Base-by-base conservation (phyloP, 2,888 invertebrate genomes). In the Toxonevra muliebris region DNA sequence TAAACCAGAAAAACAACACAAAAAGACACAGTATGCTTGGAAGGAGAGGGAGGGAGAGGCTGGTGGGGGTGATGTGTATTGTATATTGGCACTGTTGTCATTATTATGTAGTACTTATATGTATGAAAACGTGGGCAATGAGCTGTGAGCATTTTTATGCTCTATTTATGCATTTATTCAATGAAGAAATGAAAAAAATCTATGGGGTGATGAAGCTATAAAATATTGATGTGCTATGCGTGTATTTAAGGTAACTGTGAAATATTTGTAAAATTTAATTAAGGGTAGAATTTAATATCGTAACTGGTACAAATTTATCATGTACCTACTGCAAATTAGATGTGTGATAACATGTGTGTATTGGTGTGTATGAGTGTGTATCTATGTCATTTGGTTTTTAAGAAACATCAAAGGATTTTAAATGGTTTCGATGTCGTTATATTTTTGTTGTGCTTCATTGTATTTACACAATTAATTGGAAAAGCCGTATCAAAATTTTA, bases 1-100 rank as follows among this genome's bases (percentile, higher is more conserved):
- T 84, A 84, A 84, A 83, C 82, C 83, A 84, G 84, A 84, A 85
- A 84, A 85, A 84, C 81, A 84, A 82, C 79, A 78, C 77, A 78
- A 73, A 75, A 69, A 67, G 70, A 62, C 55, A 71, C 63, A 70
- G 60, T 54, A 30, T 30, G 30, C 30, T 4, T 30, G 30, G 3
- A 4, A 30, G 30, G 30, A 68, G 48, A 62, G 20, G 13, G 53
- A 55, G n/a, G 7, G 30, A 7, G 3, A 30, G 30, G 30, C 7
- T 2, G 30, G 7, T 2, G 30, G 7, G 2, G 30, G 30, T 7
- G 30, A 30, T 7, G 30, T 30, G 30, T 30, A 30, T 30, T 30
- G 7, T 30, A 30, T 30, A 30, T 30, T 30, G 30, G 50, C 42
- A 58, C 17, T 3, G 42, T 9, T 57, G 40, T n/a, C 11, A 57